Base-by-base conservation (phyloP, 2,888 invertebrate species). In the Eupithecia pulchellata region DNA sequence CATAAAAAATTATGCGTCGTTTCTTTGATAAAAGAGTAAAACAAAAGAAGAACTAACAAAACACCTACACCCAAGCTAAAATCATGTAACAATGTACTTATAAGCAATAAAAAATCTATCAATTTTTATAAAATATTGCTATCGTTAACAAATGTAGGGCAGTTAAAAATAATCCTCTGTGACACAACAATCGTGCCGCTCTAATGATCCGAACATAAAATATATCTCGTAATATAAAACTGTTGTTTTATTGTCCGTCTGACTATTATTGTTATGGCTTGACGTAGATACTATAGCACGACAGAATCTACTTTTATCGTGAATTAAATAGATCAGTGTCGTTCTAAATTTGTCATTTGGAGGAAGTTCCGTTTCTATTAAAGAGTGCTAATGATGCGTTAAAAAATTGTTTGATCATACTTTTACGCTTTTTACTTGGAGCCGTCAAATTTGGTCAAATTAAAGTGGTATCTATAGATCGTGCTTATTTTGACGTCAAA, bases 101-200 rank as follows among this genome's bases (percentile, higher is more conserved):
- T n/a, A n/a, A n/a, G n/a, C 32, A 5, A 32, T 32, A 32, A 6
- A 32, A 4, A 32, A 32, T 32, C 4, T 5, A 64, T 64, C 20
- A 36, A 62, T 14, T 2, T 39, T 32, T 32, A 20, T 25, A 57
- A 36, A 65, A 39, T 5, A 5, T 11, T 39, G 57, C 57, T 14
- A 8, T 58, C 55, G n/a, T 29, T 34, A 39, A 25, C n/a, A 30
- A 47, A 66, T 60, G 0, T 27, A 25, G 29, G 47, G 14, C 63
- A 39, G 66, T 67, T 69, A 67, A 72, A 69, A 69, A 67, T 72
- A 72, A 69, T 36, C 60, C 64, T 67, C 64, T 64, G 61, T 60
- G 66, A 52, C 39, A 68, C 66, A 72, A 69, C 60, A 66, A 63
- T 60, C 32, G 20, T n/a, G 4, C 60, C 17, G 60, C 32, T 29